Evolutionary conservation across 2,113 vertebrate genomes (phyloP).

Genomic region (Microcebus jonahi): DNA sequence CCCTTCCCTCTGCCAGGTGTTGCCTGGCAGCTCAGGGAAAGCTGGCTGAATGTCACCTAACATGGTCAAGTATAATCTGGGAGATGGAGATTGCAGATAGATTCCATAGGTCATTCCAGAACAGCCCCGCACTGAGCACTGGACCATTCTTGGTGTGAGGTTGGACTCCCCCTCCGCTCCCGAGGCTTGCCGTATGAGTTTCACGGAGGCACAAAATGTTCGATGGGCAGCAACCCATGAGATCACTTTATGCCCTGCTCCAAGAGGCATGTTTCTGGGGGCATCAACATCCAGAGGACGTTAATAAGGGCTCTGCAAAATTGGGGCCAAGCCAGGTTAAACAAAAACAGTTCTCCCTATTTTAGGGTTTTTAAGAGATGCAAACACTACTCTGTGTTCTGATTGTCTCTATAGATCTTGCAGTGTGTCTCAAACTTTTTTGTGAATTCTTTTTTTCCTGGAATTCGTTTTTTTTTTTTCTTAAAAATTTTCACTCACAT

Average conservation of each 20-base stretch:
- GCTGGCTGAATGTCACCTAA: not conserved
- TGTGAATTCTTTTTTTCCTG: not conserved
- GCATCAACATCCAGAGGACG: not conserved
- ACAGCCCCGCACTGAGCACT: not conserved
- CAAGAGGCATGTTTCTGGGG: not conserved
- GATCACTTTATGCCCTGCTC: not conserved
- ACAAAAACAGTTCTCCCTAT: not conserved
- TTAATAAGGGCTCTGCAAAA: not conserved
- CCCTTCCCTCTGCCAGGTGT: not conserved
- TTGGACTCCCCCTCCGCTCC: not conserved
- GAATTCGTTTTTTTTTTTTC: not conserved
- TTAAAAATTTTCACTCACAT: not conserved
- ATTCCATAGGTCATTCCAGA: not conserved
- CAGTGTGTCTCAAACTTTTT: not conserved
- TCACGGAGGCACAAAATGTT: not conserved
- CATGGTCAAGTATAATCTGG: not conserved
- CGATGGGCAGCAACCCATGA: not conserved
- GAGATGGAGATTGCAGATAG: not conserved
- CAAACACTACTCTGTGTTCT: not conserved
- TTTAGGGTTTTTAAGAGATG: not conserved
- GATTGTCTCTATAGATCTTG: not conserved
- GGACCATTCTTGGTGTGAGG: not conserved
- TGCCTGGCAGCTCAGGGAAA: not conserved
- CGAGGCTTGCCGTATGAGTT: rapidly evolving
- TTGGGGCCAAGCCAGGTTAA: not conserved